Percentiles rank a stretch among this genome's conserved stretches.
Conservation (phyloP, 2,888 invertebrate species). For the Gonocerus acuteangulatus region DNA sequence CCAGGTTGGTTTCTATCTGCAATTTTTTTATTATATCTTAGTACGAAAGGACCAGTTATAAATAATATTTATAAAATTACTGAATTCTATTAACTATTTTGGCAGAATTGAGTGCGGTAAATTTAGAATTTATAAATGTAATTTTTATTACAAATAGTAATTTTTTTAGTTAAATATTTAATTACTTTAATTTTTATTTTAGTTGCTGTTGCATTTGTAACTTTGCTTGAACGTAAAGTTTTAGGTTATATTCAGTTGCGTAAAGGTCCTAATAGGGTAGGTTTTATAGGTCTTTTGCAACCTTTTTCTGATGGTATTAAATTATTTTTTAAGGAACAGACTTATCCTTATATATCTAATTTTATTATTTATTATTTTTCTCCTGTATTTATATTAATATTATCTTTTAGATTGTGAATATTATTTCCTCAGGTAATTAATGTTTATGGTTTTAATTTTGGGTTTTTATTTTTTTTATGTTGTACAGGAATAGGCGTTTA, state of each 20-base stretch:
- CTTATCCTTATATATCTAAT: constrained; percentile 53
- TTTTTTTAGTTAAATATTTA: constrained; percentile 45
- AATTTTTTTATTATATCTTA: constrained; percentile 52
- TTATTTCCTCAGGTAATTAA: constrained; percentile 53
- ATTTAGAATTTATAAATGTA: constrained; percentile 61
- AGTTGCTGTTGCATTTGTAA: constrained; percentile 61
- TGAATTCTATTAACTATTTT: constrained; percentile 49
- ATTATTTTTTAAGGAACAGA: constrained; percentile 60
- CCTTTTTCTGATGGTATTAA: constrained; percentile 67
- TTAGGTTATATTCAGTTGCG: constrained; percentile 66
- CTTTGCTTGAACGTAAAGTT: constrained; percentile 62
- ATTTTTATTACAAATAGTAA: constrained; percentile 51
- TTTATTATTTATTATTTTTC: constrained; percentile 49
- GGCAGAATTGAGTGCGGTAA: constrained; percentile 62
- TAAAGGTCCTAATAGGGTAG: constrained; percentile 65
- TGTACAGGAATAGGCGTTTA: constrained; percentile 58
- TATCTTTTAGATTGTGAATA: constrained; percentile 52
- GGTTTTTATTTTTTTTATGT: constrained; percentile 58
- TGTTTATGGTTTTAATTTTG: constrained; percentile 52
- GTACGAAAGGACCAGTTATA: constrained; percentile 70
- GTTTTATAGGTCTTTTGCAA: constrained; percentile 55
- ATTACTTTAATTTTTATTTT: constrained; percentile 55
- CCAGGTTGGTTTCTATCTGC: constrained; percentile 82
- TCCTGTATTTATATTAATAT: constrained; percentile 17
- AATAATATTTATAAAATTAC: constrained; percentile 48